Evolutionary conservation across 2,797 vertebrate genomes (phyloP).

Genomic region (Scleropages formosus): DNA sequence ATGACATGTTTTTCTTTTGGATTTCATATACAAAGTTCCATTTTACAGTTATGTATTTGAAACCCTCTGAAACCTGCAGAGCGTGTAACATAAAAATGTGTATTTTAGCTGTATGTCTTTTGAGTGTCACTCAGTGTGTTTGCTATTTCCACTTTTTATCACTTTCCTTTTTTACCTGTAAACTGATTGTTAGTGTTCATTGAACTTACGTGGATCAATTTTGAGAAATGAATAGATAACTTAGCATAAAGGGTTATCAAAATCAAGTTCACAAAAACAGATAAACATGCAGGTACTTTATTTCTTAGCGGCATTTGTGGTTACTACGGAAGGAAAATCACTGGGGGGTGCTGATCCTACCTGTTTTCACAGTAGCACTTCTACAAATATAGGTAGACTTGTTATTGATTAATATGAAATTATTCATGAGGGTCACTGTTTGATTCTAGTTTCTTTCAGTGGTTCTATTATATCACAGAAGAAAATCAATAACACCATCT

Average conservation of each 20-base stretch:
- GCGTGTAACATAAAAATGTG: no score
- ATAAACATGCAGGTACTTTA: neutral
- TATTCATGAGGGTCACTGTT: slow-evolving; percentile 3
- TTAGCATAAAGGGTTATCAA: no score
- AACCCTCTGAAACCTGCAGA: neutral
- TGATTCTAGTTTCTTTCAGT: slow-evolving; percentile 22
- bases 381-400: neutral
- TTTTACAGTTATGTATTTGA: neutral
- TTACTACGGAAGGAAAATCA: neutral
- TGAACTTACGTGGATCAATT: neutral
- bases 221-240: no score
- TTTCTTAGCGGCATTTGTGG: neutral
- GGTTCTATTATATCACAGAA: slow-evolving; percentile 26
- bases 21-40: neutral
- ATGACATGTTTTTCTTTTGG: neutral
- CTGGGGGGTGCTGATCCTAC: neutral
- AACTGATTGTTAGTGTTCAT: slow-evolving; percentile 5
- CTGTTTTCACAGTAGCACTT: neutral
- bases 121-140: neutral
- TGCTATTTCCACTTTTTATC: neutral
- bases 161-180: neutral
- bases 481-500: slow-evolving; percentile 34
- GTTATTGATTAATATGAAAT: slow-evolving; percentile 21
- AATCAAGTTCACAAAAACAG: neutral
- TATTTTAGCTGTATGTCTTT: no score